Percentiles rank a stretch among this genome's conserved stretches.
Evolutionary conservation across 2,113 vertebrate species (phyloP).

Genomic region (Hemiprocne comata): DNA sequence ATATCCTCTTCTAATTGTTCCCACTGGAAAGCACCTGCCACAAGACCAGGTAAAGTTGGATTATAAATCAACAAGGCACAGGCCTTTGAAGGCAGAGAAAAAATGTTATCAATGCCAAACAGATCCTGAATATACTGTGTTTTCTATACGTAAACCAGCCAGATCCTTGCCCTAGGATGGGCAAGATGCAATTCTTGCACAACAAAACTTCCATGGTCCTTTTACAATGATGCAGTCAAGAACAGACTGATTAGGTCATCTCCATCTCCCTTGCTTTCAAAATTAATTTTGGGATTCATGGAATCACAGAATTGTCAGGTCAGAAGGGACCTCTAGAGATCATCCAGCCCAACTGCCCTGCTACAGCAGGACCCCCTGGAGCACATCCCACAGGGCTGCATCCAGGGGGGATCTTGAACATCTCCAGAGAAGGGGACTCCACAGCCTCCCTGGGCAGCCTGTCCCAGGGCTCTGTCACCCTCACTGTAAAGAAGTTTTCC

Average conservation of each 20-base stretch:
- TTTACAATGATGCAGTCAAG: not conserved
- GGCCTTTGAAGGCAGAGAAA: not conserved
- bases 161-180: not conserved
- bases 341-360: too few relatives aligned
- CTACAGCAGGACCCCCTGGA: too few relatives aligned
- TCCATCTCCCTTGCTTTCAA: not conserved
- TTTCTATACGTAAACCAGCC: not conserved
- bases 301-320: too few relatives aligned
- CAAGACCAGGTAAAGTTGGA: not conserved
- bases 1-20: conserved; percentile 89
- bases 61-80: not conserved
- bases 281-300: too few relatives aligned
- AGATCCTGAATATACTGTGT: not conserved
- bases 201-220: not conserved
- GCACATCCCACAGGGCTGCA: too few relatives aligned
- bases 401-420: too few relatives aligned
- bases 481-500: too few relatives aligned
- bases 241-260: not conserved
- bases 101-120: accelerated
- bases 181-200: not conserved
- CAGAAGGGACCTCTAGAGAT: too few relatives aligned
- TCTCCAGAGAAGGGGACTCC: too few relatives aligned
- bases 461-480: too few relatives aligned
- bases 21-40: conserved; percentile 92
- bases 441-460: too few relatives aligned